These are phyloP conservation scores for Gallinago paraguaiae DNA, from an alignment of 2,113 vertebrate genomes.

Conservation along the genomic window DNA sequence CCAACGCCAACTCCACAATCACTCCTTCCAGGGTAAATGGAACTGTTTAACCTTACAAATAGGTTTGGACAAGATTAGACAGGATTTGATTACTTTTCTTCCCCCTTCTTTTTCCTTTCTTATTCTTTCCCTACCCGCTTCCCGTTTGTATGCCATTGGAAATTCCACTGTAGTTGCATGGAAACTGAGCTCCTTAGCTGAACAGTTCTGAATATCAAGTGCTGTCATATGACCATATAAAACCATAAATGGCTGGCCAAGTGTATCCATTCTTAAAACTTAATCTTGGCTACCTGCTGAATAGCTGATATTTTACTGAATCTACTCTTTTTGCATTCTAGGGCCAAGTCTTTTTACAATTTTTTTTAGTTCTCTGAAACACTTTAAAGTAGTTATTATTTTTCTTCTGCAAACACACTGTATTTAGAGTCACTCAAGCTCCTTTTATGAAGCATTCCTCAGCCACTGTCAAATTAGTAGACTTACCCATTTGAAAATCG, in stretches of 20 bases:
- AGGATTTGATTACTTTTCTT: background rate
- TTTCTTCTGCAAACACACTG: background rate
- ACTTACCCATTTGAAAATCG: background rate
- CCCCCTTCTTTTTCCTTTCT: background rate
- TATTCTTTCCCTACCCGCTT: rapidly evolving
- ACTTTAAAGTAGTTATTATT: background rate
- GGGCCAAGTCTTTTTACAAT: background rate
- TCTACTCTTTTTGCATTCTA: background rate
- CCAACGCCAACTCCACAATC: slow-evolving; percentile 85
- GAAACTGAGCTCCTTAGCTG: background rate
- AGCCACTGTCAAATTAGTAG: background rate
- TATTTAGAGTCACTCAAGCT: background rate
- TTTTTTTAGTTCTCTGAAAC: background rate
- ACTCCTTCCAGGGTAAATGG: slow-evolving; percentile 85
- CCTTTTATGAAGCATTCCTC: background rate
- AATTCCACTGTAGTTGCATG: background rate
- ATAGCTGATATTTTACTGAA: background rate
- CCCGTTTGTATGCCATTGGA: background rate
- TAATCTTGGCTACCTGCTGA: background rate
- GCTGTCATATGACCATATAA: background rate
- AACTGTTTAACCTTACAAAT: background rate
- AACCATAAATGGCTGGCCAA: background rate
- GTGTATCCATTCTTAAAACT: background rate
- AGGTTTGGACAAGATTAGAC: background rate
- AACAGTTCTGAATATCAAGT: background rate